These are phyloP conservation scores for Chionomys nivalis DNA, from an alignment of 2,113 vertebrate species.

Conservation along the genomic window DNA sequence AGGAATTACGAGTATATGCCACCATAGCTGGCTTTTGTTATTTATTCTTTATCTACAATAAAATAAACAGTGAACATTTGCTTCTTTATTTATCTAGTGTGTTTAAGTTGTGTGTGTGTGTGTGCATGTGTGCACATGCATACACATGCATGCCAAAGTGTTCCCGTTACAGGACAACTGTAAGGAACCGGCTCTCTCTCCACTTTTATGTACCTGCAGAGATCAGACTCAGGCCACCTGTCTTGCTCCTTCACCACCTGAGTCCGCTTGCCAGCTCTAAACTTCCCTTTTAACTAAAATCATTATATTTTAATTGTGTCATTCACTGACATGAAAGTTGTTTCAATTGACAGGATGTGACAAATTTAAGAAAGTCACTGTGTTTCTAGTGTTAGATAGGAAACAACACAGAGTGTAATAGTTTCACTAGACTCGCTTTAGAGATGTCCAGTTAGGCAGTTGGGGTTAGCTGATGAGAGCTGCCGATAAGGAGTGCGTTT, in stretches of 20 bases:
- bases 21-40: background rate
- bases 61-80: background rate
- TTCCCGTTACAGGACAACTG: no score
- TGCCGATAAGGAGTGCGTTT: background rate
- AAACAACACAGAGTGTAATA: background rate
- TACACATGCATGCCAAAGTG: background rate
- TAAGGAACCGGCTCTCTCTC: background rate
- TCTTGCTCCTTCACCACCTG: background rate
- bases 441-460: background rate
- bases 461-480: background rate
- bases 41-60: background rate
- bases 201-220: background rate
- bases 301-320: background rate
- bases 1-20: background rate
- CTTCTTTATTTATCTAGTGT: no score
- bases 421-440: background rate
- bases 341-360: constrained; percentile 18
- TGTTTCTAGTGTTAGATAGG: background rate
- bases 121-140: background rate
- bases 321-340: constrained; percentile 3
- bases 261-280: background rate
- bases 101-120: background rate
- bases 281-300: background rate
- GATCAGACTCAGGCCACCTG: background rate
- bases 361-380: background rate